phyloP scores from a whole-genome alignment of 2,888 invertebrate species.

The Malthinus seriepunctatus region DNA sequence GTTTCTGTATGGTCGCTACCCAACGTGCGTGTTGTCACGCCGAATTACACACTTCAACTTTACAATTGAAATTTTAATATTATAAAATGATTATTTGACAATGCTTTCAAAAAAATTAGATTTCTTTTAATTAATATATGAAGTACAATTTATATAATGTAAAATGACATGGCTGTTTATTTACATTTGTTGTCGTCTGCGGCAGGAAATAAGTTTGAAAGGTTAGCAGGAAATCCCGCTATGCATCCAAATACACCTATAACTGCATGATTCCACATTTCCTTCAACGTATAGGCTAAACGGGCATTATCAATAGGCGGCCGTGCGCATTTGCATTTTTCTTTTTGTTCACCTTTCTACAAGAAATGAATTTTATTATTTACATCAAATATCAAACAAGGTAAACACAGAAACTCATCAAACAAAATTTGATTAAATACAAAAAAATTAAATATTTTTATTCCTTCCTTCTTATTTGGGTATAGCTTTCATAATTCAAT shows the following conservation, averaged over 20 bases:
- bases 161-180: too few species aligned
- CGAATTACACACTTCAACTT: constrained; percentile 22
- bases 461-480: too few species aligned
- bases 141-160: too few species aligned
- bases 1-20: constrained; percentile 36
- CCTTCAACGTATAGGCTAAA: constrained; percentile 34
- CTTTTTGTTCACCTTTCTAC: neutral
- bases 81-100: constrained; percentile 1
- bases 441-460: too few species aligned
- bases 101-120: neutral
- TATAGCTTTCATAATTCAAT: too few species aligned
- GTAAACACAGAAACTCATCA: too few species aligned
- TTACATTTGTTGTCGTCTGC: neutral
- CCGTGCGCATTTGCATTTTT: constrained; percentile 32
- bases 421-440: too few species aligned
- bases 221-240: constrained; percentile 38
- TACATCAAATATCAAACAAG: too few species aligned
- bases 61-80: constrained; percentile 20
- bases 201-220: constrained; percentile 17
- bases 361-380: too few species aligned
- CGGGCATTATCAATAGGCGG: constrained; percentile 37
- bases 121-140: too few species aligned
- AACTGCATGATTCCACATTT: constrained; percentile 40
- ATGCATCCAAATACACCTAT: constrained; percentile 36
- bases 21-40: constrained; percentile 25